Evolutionary conservation across 2,888 invertebrate genomes (phyloP).

Genomic region (Epistrophe grossulariae): DNA sequence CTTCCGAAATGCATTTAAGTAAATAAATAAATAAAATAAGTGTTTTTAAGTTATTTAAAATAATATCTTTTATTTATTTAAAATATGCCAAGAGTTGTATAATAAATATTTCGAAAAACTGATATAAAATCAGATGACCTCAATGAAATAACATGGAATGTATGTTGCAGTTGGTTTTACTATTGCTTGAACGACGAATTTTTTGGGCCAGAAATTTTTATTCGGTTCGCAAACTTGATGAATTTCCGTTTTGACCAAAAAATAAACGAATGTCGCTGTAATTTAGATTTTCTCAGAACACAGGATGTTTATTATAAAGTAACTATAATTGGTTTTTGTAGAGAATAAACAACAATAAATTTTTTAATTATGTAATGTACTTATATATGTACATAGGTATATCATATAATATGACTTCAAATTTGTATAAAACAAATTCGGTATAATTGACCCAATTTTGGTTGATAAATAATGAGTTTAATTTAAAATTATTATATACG

Average conservation of each 20-base stretch:
- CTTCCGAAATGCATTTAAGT: too few species aligned
- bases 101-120: background rate
- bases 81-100: too few species aligned
- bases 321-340: background rate
- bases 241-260: constrained; percentile 37
- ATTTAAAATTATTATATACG: background rate
- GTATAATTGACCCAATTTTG: constrained; percentile 30
- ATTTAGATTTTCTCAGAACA: constrained; percentile 43
- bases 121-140: background rate
- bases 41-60: too few species aligned
- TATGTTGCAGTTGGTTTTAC: background rate
- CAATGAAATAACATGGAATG: background rate
- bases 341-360: background rate
- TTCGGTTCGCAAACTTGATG: constrained; percentile 50
- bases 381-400: too few species aligned
- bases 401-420: background rate
- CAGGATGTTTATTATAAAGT: background rate
- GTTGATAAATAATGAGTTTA: background rate
- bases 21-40: too few species aligned
- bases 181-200: constrained; percentile 16
- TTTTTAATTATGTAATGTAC: background rate
- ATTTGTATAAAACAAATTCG: background rate
- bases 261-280: constrained; percentile 44
- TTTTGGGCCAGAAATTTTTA: constrained; percentile 49
- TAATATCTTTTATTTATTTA: too few species aligned